These are phyloP conservation scores for Mesaphorura yosii DNA, from an alignment of 1,140 invertebrate genomes.

Conservation along the genomic window DNA sequence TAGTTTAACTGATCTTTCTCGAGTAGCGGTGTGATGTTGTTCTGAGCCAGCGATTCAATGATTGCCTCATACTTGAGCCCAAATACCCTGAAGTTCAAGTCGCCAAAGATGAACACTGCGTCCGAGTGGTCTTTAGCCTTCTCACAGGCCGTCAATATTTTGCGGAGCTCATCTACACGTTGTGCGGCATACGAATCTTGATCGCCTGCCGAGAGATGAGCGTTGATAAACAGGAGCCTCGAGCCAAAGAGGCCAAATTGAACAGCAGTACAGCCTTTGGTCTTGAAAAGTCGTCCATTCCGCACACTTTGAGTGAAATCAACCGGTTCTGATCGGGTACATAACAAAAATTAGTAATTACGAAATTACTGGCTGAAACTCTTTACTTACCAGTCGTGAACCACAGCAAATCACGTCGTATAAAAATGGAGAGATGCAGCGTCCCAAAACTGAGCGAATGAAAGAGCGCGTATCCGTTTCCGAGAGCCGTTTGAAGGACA, in stretches of 20 bases:
- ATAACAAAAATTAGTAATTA: slow-evolving; percentile 5
- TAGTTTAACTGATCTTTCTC: slow-evolving; percentile 20
- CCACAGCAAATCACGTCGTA: slow-evolving; percentile 28
- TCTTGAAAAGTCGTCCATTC: slow-evolving; percentile 30
- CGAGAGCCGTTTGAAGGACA: slow-evolving; percentile 24
- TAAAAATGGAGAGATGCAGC: slow-evolving; percentile 23
- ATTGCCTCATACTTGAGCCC: slow-evolving; percentile 14
- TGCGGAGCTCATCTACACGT: slow-evolving; percentile 24
- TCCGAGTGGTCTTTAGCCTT: slow-evolving; percentile 11
- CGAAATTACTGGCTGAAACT: neutral
- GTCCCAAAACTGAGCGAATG: slow-evolving; percentile 29
- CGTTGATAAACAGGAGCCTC: slow-evolving; percentile 22
- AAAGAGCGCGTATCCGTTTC: slow-evolving; percentile 24
- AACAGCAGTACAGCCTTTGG: slow-evolving; percentile 25
- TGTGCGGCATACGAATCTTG: slow-evolving; percentile 12
- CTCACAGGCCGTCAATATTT: slow-evolving; percentile 14
- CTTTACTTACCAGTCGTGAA: slow-evolving; percentile 29
- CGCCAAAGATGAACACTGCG: slow-evolving; percentile 25
- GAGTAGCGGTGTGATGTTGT: slow-evolving; percentile 16
- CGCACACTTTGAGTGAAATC: slow-evolving; percentile 24
- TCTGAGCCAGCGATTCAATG: slow-evolving; percentile 12
- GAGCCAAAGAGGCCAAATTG: slow-evolving; percentile 29
- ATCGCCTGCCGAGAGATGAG: slow-evolving; percentile 29
- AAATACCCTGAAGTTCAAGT: slow-evolving; percentile 27
- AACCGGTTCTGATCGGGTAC: slow-evolving; percentile 11